Percentiles rank a stretch among this genome's conserved stretches.
phyloP scores from a whole-genome alignment of 2,888 invertebrate genomes.

The Cheilosia scutellata region DNA sequence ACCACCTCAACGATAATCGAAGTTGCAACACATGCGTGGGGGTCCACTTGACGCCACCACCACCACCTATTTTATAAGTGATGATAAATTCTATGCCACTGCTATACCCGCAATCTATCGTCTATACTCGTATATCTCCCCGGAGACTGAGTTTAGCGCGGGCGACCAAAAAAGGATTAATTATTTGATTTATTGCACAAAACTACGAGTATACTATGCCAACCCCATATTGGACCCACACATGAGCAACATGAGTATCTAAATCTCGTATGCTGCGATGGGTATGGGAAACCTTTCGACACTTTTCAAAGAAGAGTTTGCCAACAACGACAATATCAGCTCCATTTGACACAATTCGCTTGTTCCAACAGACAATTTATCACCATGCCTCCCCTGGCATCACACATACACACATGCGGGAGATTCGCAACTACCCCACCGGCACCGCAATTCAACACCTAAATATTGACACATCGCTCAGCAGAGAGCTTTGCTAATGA shows the following conservation, averaged over 20 bases:
- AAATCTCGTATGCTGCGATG: conserved; percentile 64
- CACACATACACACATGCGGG: conserved; percentile 22
- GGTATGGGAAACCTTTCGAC: conserved; percentile 54
- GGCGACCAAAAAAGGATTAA: conserved; percentile 72
- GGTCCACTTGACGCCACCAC: conserved; percentile 13
- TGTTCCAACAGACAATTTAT: conserved; percentile 67
- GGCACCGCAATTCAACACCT: conserved; percentile 39
- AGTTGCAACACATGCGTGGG: conserved; percentile 59
- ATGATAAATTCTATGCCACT: conserved; percentile 42
- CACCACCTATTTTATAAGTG: not conserved
- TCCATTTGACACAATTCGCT: conserved; percentile 72
- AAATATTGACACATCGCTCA: conserved; percentile 66
- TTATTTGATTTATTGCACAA: conserved; percentile 75
- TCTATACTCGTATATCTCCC: conserved; percentile 17
- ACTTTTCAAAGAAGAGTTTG: conserved; percentile 43
- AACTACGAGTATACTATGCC: conserved; percentile 46
- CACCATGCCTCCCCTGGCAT: conserved; percentile 45
- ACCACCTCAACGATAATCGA: conserved; percentile 58
- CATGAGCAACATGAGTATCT: conserved; percentile 52
- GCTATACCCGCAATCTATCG: conserved; percentile 4
- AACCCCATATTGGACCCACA: conserved; percentile 21
- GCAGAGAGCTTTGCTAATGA: conserved; percentile 73
- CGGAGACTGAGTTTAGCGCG: conserved; percentile 47
- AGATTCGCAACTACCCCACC: not conserved
- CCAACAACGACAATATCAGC: conserved; percentile 34